These are phyloP conservation scores for Adela reaumurella DNA, from an alignment of 2,888 invertebrate species.

Conservation along the genomic window DNA sequence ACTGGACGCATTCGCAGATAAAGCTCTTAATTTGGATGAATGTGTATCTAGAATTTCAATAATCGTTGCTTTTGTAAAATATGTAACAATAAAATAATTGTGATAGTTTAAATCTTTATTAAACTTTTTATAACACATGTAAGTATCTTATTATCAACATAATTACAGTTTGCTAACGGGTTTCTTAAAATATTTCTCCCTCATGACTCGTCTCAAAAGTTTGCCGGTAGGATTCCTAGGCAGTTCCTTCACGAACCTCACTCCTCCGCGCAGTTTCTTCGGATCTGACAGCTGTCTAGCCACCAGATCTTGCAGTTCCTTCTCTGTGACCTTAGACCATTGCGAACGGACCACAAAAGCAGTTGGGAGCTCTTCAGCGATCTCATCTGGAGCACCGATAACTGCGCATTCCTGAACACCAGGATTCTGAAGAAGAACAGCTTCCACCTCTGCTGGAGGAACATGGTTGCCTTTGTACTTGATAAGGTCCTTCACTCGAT, in stretches of 20 bases:
- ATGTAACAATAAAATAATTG: no score
- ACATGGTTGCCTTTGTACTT: conserved; percentile 76
- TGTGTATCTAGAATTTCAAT: no score
- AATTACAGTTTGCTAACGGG: background rate
- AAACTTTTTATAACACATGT: no score
- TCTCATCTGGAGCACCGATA: conserved; percentile 62
- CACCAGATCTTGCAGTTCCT: conserved; percentile 55
- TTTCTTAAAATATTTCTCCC: background rate
- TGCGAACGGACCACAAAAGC: conserved; percentile 63
- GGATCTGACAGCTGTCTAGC: conserved; percentile 23
- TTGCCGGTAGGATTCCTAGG: background rate
- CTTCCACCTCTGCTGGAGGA: conserved; percentile 77
- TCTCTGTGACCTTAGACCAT: conserved; percentile 40
- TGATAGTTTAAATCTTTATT: no score
- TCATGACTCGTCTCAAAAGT: background rate
- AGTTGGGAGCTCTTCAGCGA: conserved; percentile 61
- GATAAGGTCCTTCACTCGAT: conserved; percentile 75
- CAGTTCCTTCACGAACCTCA: background rate
- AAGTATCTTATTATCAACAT: no score
- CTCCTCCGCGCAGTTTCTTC: background rate
- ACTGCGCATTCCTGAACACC: conserved; percentile 67
- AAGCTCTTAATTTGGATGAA: no score
- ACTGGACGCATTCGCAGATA: no score
- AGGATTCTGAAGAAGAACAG: conserved; percentile 60
- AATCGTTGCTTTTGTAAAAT: no score